Base-by-base conservation (phyloP, 2,113 vertebrate species). In the Progne subis region DNA sequence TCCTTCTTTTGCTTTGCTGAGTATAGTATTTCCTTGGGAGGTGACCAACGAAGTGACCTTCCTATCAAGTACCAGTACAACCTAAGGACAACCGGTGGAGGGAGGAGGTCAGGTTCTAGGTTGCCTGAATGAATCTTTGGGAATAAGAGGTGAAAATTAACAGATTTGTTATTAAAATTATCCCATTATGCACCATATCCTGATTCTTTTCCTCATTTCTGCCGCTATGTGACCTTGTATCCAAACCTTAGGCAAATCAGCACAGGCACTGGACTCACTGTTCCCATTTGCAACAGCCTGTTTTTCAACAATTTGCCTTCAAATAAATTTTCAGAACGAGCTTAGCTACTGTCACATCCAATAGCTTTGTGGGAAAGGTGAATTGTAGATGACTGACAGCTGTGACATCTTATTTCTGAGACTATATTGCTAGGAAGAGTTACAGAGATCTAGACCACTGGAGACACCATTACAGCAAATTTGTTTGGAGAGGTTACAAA, bases 321-420 rank as follows among this genome's bases (percentile, higher is more conserved):
- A 60, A 82, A 82, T 87, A 29, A 78, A 86, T 90, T 95, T 95
- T 96, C 88, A 55, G 81, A 86, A 55, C 1, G 1, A 46, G 9
- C 26, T 91, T 82, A 78, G 77, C 25, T 86, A 31, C 82, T 96
- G 95, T 94, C 92, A 94, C 21, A 75, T 63, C 89, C 11, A 46
- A 2, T 92, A 76, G 52, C 60, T 24, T 61, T 82, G n/a, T 64
- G 41, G 81, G 44, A 71, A 76, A 82, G 50, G 85, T 61, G 24
- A 52, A 41, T 67, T 82, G 82, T 37, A 31, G 41, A 43, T 77
- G 83, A 69, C 41, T 88, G 95, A 61, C 86, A 86, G 5, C 67
- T 88, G 19, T 79, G 74, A 53, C 68, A 70, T 82, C 53, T 77
- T 83, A 8, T 47, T 87, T 92, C 68, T 86, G 57, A 92, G 39